Percentiles rank a stretch among this genome's conserved stretches.
Evolutionary conservation across 2,113 vertebrate species (phyloP).

Genomic region (Rhipidura dahli): DNA sequence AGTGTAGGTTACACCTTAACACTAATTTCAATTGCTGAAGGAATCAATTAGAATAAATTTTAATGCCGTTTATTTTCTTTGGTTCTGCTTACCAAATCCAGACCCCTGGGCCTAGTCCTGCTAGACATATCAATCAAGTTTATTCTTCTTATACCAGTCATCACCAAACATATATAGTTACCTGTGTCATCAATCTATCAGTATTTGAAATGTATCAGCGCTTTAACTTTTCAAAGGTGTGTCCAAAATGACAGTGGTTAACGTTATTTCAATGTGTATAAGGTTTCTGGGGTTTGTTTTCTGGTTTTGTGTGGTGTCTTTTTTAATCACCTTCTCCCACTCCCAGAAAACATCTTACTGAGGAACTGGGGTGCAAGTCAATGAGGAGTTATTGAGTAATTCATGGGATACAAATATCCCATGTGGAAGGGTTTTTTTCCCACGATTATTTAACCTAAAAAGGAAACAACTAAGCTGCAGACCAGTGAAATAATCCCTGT

Average conservation of each 20-base stretch:
- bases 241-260: background rate
- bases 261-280: background rate
- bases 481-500: constrained; percentile 20
- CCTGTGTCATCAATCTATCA: background rate
- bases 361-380: background rate
- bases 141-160: background rate
- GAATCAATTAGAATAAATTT: background rate
- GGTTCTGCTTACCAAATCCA: background rate
- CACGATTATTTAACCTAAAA: background rate
- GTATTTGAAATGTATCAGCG: background rate
- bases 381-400: background rate
- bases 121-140: background rate
- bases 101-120: background rate
- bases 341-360: background rate
- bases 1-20: background rate
- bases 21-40: background rate
- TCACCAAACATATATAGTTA: background rate
- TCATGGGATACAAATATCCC: background rate
- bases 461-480: background rate
- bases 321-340: background rate
- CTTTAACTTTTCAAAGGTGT: background rate
- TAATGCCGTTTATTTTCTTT: background rate
- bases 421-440: background rate
- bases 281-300: background rate
- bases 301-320: background rate